Base-by-base conservation (phyloP, 92 coral and sea anemone genomes). In the Epizoanthus ramosus region DNA sequence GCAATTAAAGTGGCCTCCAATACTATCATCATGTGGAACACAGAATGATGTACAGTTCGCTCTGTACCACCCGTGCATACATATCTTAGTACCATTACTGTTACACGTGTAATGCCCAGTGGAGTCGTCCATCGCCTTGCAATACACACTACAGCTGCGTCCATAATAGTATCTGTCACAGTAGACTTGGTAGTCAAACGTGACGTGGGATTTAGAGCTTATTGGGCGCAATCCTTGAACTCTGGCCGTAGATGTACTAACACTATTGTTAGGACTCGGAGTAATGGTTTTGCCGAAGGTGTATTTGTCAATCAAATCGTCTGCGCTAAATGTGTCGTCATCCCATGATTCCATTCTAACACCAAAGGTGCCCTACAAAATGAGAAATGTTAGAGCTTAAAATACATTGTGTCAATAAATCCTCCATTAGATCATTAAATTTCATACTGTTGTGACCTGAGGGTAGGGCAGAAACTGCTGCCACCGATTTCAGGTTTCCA, bases 21-120 rank as follows among this genome's bases (percentile, higher is more conserved):
- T 79, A 35, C 9, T 35, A 58, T 87, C 73, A 25, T 75, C 81
- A 59, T 33, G 69, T 33, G 81, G 68, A 19, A 75, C 21, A 37
- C 90, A 86, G 28, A 17, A 87, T 63, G 21, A 57, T 0, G 71
- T 50, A 52, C 90, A 87, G 15, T 81, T 80, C 25, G 33, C 77
- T 50, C 86, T 86, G 56, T 63, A 87, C 90, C 90, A 87, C 19
- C 84, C 84, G 18, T 54, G 57, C 18, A 12, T 25, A 45, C 89
- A 86, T 21, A 24, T 69, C 71, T 71, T 86, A 35, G 76, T 54
- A 0, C 89, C 89, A 5, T 71, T 60, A 19, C 53, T 63, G 56
- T 71, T 61, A 71, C 80, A 69, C 28, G 74, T 58, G 85, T 79
- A 86, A 19, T 69, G 68, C n/a, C 59, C 57, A 6, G 74, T 24